Conservation (phyloP, 2,797 vertebrate species). For the Anas capensis region DNA sequence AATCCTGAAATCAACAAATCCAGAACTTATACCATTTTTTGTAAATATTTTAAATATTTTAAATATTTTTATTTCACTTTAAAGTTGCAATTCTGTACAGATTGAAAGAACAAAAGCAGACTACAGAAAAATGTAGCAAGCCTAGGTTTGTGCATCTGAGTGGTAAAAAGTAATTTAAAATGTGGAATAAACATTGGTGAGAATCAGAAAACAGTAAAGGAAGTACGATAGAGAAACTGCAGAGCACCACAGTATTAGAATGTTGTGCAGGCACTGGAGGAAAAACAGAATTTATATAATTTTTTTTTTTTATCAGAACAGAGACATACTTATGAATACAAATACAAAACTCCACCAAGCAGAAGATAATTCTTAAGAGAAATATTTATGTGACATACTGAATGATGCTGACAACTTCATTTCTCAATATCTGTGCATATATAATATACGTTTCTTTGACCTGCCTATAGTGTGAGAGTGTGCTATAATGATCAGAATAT, state of each 20-base stretch:
- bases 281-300: constrained; percentile 43
- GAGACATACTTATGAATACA: constrained; percentile 41
- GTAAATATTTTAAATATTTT: constrained; percentile 7
- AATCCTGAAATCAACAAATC: not conserved
- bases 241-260: not conserved
- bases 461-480: not conserved
- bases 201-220: constrained; percentile 19
- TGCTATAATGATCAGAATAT: constrained; percentile 21
- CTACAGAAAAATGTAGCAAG: not conserved
- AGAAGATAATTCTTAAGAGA: constrained; percentile 46
- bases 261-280: constrained; percentile 11
- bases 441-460: constrained; percentile 33
- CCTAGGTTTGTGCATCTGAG: not conserved
- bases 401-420: constrained; percentile 58
- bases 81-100: not conserved
- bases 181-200: not conserved
- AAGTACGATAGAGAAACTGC: not conserved
- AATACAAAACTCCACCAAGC: constrained; percentile 29
- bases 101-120: not conserved
- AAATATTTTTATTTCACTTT: not conserved
- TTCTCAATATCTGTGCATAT: constrained; percentile 45
- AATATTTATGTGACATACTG: constrained; percentile 58
- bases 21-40: not conserved
- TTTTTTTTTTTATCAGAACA: constrained; percentile 18
- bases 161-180: constrained; percentile 45